Conservation (phyloP, 2,113 vertebrate species). For the Henicopernis longicauda region DNA sequence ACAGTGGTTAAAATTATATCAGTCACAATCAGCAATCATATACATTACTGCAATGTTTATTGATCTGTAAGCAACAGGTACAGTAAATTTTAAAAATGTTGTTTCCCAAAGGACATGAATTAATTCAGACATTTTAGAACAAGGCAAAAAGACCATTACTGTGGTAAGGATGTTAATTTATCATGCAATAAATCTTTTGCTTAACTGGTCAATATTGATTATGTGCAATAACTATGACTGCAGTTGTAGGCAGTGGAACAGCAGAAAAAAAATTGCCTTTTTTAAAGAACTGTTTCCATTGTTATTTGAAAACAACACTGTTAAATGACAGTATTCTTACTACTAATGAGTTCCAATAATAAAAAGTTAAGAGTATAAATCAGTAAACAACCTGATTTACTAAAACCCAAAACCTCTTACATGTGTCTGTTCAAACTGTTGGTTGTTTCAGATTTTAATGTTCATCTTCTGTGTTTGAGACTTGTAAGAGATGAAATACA, state of each 20-base stretch:
- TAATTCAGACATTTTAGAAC: not conserved
- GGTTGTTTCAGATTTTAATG: not conserved
- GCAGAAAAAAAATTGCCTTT: not conserved
- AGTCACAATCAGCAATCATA: constrained; percentile 1
- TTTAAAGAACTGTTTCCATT: not conserved
- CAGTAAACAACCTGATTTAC: not conserved
- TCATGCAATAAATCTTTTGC: not conserved
- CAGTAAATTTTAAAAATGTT: constrained; percentile 4
- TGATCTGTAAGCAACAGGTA: constrained; percentile 14
- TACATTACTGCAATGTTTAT: constrained; percentile 38
- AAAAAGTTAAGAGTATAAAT: not conserved
- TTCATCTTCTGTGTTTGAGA: not conserved
- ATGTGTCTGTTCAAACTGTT: not conserved
- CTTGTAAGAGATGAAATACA: not conserved
- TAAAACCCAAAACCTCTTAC: not conserved
- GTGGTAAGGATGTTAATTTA: constrained; percentile 1
- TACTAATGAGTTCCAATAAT: not conserved
- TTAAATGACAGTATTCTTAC: not conserved
- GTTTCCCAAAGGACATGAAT: not conserved
- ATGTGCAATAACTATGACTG: not conserved
- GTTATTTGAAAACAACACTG: not conserved
- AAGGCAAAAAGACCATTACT: not conserved
- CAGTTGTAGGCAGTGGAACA: not conserved
- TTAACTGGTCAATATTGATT: constrained; percentile 20
- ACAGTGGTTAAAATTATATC: constrained; percentile 31